Conservation (phyloP, 2,113 vertebrate genomes). For the Cacatua alba region DNA sequence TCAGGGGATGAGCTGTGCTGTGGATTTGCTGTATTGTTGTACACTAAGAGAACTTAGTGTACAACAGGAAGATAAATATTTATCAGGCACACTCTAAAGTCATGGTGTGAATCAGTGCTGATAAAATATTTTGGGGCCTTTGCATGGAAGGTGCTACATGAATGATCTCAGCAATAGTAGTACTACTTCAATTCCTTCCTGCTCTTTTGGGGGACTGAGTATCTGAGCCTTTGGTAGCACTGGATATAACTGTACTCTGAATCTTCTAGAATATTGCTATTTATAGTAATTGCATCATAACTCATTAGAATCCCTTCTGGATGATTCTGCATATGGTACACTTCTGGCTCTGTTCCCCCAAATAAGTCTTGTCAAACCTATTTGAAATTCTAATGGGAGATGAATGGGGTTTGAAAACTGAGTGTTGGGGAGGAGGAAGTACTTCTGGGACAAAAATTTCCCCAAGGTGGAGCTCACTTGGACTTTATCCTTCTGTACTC, state of each 20-base stretch:
- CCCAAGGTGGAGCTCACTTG: background rate
- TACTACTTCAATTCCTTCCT: background rate
- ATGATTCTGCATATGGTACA: background rate
- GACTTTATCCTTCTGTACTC: background rate
- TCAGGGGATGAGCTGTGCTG: fast-evolving
- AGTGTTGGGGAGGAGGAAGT: background rate
- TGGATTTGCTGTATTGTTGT: background rate
- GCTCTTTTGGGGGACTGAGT: background rate
- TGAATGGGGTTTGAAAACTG: background rate
- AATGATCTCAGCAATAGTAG: background rate
- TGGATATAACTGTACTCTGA: background rate
- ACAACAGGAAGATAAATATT: background rate
- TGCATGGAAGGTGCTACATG: background rate
- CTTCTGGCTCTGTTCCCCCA: background rate
- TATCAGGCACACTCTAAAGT: background rate
- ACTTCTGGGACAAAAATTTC: background rate
- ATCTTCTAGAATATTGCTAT: background rate
- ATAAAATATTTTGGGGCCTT: background rate
- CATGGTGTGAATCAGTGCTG: background rate
- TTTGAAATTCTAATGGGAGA: background rate
- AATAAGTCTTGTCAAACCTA: background rate
- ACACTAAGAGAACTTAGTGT: background rate
- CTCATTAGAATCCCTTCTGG: background rate
- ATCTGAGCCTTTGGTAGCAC: background rate
- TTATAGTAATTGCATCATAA: background rate